Percentiles rank a stretch among this genome's conserved stretches.
Evolutionary conservation across 2,113 vertebrate genomes (phyloP).

Genomic region (Amphiprion percula): DNA sequence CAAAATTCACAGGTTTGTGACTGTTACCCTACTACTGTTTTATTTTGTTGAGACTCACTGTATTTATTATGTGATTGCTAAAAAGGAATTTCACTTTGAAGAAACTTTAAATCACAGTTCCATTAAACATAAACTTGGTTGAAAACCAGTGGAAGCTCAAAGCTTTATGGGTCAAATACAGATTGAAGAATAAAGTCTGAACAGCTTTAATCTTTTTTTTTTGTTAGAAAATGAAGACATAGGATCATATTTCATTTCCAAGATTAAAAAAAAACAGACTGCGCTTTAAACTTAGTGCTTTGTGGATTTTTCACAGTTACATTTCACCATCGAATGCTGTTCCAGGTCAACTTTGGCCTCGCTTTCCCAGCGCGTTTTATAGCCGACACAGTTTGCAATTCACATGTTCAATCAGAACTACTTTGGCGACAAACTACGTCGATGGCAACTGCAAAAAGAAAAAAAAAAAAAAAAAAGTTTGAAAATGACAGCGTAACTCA

Average conservation of each 20-base stretch:
- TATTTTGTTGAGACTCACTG: not conserved
- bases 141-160: not conserved
- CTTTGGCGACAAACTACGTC: constrained; percentile 21
- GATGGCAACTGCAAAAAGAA: constrained; percentile 33
- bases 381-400: not conserved
- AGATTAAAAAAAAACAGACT: not conserved
- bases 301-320: constrained; percentile 42
- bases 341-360: constrained; percentile 35
- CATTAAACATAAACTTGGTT: no score
- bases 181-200: constrained; percentile 11
- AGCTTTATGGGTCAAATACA: not conserved
- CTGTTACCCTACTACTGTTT: not conserved
- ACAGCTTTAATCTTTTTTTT: not conserved
- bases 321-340: constrained; percentile 6
- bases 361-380: not conserved
- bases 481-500: constrained; percentile 71
- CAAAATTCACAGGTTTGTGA: not conserved
- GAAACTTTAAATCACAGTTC: not conserved
- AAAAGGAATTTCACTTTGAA: no score
- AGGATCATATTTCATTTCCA: not conserved
- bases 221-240: not conserved
- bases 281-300: not conserved
- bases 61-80: not conserved
- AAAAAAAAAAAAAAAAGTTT: constrained; percentile 22
- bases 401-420: not conserved